Evolutionary conservation across 2,113 vertebrate genomes (phyloP).

Genomic region (Australoheros scitulus): DNA sequence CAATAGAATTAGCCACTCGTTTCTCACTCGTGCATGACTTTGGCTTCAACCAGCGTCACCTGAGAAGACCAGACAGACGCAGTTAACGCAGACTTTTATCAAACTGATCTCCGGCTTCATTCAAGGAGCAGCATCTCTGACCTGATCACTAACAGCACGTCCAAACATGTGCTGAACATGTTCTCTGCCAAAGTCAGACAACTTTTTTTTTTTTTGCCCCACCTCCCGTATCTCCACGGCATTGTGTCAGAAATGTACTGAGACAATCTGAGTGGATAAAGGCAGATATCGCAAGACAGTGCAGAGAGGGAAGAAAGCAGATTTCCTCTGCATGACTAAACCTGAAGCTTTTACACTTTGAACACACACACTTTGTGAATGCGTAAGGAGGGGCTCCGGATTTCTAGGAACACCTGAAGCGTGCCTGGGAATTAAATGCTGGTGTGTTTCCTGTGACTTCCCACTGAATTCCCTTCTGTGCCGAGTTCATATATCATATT

Average conservation of each 20-base stretch:
- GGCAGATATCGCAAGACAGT: not conserved
- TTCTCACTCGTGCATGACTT: too few species aligned
- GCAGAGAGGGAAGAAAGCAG: not conserved
- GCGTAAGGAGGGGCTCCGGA: not conserved
- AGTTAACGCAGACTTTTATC: constrained; percentile 28
- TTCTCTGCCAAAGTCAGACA: not conserved
- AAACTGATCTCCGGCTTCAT: constrained; percentile 39
- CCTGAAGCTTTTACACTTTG: not conserved
- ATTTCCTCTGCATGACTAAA: constrained; percentile 14
- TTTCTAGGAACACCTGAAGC: not conserved
- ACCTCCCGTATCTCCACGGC: not conserved
- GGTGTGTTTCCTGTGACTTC: not conserved
- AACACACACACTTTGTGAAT: not conserved
- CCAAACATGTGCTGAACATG: constrained; percentile 1
- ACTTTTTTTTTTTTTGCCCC: not conserved
- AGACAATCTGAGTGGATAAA: not conserved
- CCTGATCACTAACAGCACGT: constrained; percentile 13
- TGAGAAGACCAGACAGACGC: not conserved
- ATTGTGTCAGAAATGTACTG: constrained; percentile 3
- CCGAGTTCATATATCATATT: not conserved
- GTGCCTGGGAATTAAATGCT: not conserved
- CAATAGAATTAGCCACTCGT: too few species aligned
- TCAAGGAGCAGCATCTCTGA: constrained; percentile 8
- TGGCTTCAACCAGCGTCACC: not conserved
- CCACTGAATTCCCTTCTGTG: not conserved